Evolutionary conservation across 2,797 vertebrate species (phyloP).

Genomic region (Hoplostethus atlanticus): DNA sequence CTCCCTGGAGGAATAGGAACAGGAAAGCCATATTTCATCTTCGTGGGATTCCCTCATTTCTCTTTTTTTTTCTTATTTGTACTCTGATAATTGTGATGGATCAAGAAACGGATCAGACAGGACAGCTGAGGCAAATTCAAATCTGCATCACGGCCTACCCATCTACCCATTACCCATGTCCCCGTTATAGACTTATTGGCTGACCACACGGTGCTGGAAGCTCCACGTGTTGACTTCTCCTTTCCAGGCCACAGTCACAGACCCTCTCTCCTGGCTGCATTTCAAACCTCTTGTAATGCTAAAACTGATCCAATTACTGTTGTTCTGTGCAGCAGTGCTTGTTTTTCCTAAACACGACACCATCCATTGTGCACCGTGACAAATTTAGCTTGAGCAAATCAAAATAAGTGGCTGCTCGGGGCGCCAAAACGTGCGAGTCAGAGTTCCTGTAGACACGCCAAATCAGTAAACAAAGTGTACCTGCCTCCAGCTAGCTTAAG

Average conservation of each 20-base stretch:
- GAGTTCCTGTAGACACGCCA: conserved; percentile 54
- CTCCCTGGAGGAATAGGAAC: no score
- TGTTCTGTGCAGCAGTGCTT: conserved; percentile 33
- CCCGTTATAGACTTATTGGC: conserved; percentile 50
- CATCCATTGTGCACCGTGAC: conserved; percentile 24
- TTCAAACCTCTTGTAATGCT: conserved; percentile 38
- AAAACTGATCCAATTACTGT: conserved; percentile 48
- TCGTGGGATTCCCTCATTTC: no score
- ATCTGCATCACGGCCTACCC: conserved; percentile 5
- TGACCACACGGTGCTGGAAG: conserved; percentile 63
- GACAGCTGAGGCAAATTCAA: conserved; percentile 10
- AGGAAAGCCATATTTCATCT: no score
- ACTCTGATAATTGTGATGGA: background rate
- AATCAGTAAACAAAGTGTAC: conserved; percentile 48
- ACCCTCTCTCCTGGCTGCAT: conserved; percentile 31
- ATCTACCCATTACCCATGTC: conserved; percentile 49
- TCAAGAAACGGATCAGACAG: background rate
- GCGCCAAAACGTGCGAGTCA: conserved; percentile 43
- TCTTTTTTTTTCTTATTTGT: background rate
- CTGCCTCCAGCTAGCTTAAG: conserved; percentile 36
- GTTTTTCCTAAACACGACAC: conserved; percentile 44
- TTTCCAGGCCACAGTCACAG: conserved; percentile 64
- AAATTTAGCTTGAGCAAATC: conserved; percentile 27
- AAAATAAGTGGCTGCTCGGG: conserved; percentile 38
- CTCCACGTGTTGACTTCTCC: conserved; percentile 54